A percentile compares a stretch with the other conserved stretches of the same genome.
These are phyloP conservation scores for Cynocephalus volans DNA, from an alignment of 2,113 vertebrate species.

Conservation along the genomic window DNA sequence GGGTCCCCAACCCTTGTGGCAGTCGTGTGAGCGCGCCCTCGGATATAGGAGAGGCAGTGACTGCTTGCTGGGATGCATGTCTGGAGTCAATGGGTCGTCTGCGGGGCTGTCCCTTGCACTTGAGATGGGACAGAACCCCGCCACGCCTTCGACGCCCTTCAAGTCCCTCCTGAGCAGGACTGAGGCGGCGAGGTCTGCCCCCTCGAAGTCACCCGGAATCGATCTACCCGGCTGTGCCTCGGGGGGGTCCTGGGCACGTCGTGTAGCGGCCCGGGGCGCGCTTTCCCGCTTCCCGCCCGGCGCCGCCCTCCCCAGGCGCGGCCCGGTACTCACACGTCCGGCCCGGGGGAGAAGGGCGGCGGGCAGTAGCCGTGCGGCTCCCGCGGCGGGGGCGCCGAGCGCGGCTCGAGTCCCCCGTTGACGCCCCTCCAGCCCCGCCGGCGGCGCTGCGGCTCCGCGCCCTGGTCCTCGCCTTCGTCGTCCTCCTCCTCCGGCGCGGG, in stretches of 20 bases:
- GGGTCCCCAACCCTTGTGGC: neutral
- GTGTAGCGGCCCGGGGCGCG: neutral
- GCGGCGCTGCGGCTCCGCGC: conserved; percentile 85
- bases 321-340: conserved; percentile 85
- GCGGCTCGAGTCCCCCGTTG: conserved; percentile 88
- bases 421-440: conserved; percentile 88
- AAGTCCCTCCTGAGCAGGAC: neutral
- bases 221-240: no score
- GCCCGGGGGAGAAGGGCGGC: conserved; percentile 77
- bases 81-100: neutral
- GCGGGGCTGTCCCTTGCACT: neutral
- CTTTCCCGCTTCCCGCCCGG: neutral
- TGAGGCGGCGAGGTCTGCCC: no score
- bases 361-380: conserved; percentile 82
- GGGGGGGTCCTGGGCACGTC: neutral
- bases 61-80: neutral
- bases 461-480: conserved; percentile 79
- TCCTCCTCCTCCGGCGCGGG: conserved; percentile 80
- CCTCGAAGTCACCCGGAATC: neutral
- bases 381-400: conserved; percentile 15
- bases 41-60: neutral
- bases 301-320: neutral
- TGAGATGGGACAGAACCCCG: neutral
- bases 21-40: neutral
- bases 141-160: neutral